Base-by-base conservation (phyloP, 2,888 invertebrate species). In the Heliconius erato region DNA sequence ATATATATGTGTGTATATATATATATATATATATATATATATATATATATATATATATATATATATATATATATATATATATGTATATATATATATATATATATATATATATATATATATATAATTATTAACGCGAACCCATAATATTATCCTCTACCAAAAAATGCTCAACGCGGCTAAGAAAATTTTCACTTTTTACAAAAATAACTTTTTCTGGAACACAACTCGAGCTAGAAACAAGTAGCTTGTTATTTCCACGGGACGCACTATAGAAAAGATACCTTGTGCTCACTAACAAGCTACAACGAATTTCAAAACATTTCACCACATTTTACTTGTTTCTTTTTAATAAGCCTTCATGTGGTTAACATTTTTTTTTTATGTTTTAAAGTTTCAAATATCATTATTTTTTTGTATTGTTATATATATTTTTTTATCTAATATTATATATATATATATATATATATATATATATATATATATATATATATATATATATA, bases 201-300 rank as follows among this genome's bases (percentile, higher is more conserved):
- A 84, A 83, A 86, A 85, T 81, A 74, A 83, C 76, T 82, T 83
- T 79, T 82, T 80, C 82, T 81, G 82, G 85, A 83, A 71, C 86
- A 84, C 81, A 82, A 76, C 82, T 84, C 40, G 65, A 67, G 77
- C 80, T 83, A 80, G 79, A 82, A 82, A 79, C 85, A 85, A 84
- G 84, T 83, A 81, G 82, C 85, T 87, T 86, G 87, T 87, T 87
- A 87, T 86, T 85, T 87, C 83, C 82, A 68, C 82, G 81, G 79
- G 81, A 83, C 84, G 82, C 84, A 83, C 85, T 76, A 84, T 82
- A 84, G 79, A 84, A 83, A 83, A 85, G 85, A 84, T 83, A 79
- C 82, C 83, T 85, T 83, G 83, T 83, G 83, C 81, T 82, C 84
- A 79, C 86, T 86, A 87, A 87, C 87, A 87, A 87, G 85, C 85